Evolutionary conservation across 2,113 vertebrate species (phyloP).

Genomic region (Plecturocebus donacophilus): DNA sequence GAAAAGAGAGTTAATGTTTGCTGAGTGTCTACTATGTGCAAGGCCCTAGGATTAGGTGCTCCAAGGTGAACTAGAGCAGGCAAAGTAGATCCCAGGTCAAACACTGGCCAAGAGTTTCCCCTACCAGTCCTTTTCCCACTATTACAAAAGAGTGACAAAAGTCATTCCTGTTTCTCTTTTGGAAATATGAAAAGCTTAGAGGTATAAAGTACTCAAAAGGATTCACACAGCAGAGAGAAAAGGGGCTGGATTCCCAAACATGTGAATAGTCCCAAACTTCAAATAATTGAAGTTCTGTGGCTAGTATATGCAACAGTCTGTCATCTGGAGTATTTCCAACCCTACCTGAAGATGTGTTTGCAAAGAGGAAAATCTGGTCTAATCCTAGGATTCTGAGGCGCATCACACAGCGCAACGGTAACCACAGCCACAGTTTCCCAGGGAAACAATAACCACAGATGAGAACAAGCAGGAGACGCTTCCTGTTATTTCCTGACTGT

Average conservation of each 20-base stretch:
- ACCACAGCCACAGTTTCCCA: neutral
- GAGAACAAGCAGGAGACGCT: neutral
- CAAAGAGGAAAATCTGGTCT: neutral
- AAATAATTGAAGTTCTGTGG: neutral
- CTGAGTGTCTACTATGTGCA: conserved; percentile 46
- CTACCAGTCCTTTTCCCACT: neutral
- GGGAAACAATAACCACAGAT: neutral
- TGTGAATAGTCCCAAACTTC: no score
- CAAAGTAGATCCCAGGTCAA: neutral
- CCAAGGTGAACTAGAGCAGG: neutral
- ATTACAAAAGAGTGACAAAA: neutral
- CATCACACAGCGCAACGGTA: neutral
- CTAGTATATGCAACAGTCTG: fast-evolving
- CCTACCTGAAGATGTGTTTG: neutral
- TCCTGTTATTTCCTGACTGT: neutral
- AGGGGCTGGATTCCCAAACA: neutral
- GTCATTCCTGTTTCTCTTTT: neutral
- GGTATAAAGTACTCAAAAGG: neutral
- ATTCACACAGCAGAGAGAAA: neutral
- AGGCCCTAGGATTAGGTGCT: neutral
- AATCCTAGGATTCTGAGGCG: neutral
- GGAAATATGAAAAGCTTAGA: neutral
- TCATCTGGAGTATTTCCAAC: fast-evolving
- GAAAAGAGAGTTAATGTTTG: neutral
- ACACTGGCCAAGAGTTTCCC: neutral